Percentiles rank a stretch among this genome's conserved stretches.
Conservation (phyloP, 2,797 vertebrate genomes). For the Prunella strophiata region DNA sequence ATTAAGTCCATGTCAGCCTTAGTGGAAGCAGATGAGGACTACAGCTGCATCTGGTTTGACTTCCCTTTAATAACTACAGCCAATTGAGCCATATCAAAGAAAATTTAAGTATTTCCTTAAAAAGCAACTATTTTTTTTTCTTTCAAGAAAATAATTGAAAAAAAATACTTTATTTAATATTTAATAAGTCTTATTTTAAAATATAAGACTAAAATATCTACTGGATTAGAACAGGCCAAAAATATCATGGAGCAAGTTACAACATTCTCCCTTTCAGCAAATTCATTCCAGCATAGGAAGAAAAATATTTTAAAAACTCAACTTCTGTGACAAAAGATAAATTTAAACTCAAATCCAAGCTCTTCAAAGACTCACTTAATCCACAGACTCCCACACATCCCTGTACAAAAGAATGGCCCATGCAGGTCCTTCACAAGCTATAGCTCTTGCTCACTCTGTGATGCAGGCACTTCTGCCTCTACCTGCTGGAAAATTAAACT, state of each 20-base stretch:
- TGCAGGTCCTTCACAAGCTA: neutral
- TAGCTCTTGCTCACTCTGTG: rapidly evolving
- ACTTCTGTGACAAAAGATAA: neutral
- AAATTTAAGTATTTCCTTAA: conserved; percentile 25
- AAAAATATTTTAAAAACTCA: neutral
- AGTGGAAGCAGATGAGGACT: conserved; percentile 64
- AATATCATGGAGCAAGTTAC: neutral
- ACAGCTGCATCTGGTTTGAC: conserved; percentile 44
- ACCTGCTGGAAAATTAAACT: neutral
- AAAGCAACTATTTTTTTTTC: neutral
- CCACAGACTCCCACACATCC: neutral
- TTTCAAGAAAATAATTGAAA: conserved; percentile 16
- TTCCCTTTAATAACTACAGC: conserved; percentile 32
- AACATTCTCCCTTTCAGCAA: neutral
- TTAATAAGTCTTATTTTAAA: neutral
- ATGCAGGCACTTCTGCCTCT: neutral
- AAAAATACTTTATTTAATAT: conserved; percentile 1
- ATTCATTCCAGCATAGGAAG: neutral
- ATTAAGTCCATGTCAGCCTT: conserved; percentile 53
- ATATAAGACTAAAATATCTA: neutral
- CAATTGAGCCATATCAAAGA: conserved; percentile 34
- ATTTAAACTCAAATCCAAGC: neutral
- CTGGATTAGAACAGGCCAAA: neutral
- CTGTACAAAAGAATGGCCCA: neutral
- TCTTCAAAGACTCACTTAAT: neutral